Evolutionary conservation across 2,113 vertebrate species (phyloP).

Genomic region (Oryzias curvinotus): DNA sequence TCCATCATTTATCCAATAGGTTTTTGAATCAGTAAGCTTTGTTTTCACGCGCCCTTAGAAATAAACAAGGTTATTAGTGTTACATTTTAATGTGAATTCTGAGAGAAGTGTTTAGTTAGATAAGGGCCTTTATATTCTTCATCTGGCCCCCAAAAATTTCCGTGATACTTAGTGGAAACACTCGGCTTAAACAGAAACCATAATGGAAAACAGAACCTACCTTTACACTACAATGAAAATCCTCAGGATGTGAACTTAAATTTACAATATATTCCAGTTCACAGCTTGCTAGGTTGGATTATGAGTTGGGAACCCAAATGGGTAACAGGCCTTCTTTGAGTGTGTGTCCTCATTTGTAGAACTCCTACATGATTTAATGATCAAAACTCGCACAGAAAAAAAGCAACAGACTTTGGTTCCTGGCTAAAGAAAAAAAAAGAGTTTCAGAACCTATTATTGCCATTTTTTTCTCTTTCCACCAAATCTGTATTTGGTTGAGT

Average conservation of each 20-base stretch:
- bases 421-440: slow-evolving; percentile 36
- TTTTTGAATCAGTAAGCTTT: not conserved
- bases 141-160: slow-evolving; percentile 22
- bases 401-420: slow-evolving; percentile 55
- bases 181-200: slow-evolving; percentile 45
- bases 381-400: slow-evolving; percentile 37
- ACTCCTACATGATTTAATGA: slow-evolving; percentile 67
- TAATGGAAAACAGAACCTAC: slow-evolving; percentile 63
- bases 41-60: slow-evolving; percentile 8
- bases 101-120: slow-evolving; percentile 14
- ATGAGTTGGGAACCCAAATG: slow-evolving; percentile 58
- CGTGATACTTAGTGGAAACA: slow-evolving; percentile 39
- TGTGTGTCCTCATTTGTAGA: slow-evolving; percentile 62
- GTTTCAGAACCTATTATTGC: slow-evolving; percentile 50
- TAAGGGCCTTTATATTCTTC: slow-evolving; percentile 19
- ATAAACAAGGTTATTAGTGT: slow-evolving; percentile 5
- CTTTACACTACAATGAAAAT: slow-evolving; percentile 54
- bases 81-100: slow-evolving; percentile 14
- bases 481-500: slow-evolving; percentile 48
- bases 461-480: slow-evolving; percentile 42
- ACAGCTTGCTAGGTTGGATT: slow-evolving; percentile 65
- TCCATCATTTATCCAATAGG: slow-evolving; percentile 16
- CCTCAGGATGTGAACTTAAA: slow-evolving; percentile 66
- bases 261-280: slow-evolving; percentile 66
- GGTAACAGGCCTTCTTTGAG: slow-evolving; percentile 53